Percentiles rank a stretch among this genome's conserved stretches.
These are phyloP conservation scores for Megaustenia siamemsis DNA, from an alignment of 2,888 invertebrate genomes.

Conservation along the genomic window DNA sequence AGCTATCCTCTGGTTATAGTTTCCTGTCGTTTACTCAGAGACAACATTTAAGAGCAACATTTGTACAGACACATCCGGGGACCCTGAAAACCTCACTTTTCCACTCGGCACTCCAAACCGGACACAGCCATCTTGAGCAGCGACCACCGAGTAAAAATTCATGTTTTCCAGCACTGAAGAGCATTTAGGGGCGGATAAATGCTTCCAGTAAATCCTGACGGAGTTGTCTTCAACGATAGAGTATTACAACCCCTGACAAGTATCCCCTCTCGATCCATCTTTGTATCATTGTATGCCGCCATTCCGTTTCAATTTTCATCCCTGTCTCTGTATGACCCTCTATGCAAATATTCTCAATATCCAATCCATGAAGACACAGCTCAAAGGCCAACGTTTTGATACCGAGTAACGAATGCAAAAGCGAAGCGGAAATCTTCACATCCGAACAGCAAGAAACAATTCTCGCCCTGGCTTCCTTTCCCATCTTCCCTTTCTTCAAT, in stretches of 20 bases:
- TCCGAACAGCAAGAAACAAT: neutral
- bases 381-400: constrained; percentile 9
- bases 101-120: constrained; percentile 13
- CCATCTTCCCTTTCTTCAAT: constrained; percentile 20
- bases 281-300: constrained; percentile 44
- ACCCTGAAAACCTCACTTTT: neutral
- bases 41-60: neutral
- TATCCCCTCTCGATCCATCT: constrained; percentile 44
- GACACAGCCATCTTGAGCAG: constrained; percentile 6
- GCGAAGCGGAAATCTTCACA: constrained; percentile 25
- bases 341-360: constrained; percentile 47
- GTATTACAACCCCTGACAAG: constrained; percentile 48
- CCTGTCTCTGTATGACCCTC: constrained; percentile 17
- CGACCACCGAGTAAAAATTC: constrained; percentile 45
- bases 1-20: no score
- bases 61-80: neutral
- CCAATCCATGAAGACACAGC: constrained; percentile 25
- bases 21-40: neutral
- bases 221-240: constrained; percentile 39
- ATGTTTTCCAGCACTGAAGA: constrained; percentile 42
- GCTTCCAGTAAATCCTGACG: constrained; percentile 41
- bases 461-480: neutral
- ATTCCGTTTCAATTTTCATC: constrained; percentile 46
- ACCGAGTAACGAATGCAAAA: constrained; percentile 2
- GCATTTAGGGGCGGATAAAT: constrained; percentile 41